Percentiles rank a stretch among this genome's conserved stretches.
Conservation (phyloP, 2,797 vertebrate genomes). For the Hydrolagus colliei region DNA sequence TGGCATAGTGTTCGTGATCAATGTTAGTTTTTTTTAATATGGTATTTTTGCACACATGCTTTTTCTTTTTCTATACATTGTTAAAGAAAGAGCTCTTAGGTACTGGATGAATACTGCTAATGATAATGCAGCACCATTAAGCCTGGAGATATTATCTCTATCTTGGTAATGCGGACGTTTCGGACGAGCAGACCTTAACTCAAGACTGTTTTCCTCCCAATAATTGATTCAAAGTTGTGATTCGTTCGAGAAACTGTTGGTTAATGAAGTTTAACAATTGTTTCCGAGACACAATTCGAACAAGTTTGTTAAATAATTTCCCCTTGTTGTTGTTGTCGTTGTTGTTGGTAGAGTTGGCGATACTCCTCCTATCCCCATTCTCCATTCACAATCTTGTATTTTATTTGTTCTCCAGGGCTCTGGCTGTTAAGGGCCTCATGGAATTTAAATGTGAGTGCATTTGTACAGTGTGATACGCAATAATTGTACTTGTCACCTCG, state of each 20-base stretch:
- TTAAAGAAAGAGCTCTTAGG: background rate
- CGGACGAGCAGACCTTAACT: background rate
- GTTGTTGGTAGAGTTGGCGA: too few relatives aligned
- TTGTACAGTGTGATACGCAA: background rate
- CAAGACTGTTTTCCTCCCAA: background rate
- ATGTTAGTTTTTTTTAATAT: too few relatives aligned
- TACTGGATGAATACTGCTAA: background rate
- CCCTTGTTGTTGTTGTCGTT: too few relatives aligned
- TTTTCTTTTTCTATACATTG: too few relatives aligned
- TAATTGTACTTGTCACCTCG: slow-evolving; percentile 20
- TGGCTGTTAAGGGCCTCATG: background rate
- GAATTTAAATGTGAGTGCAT: slow-evolving; percentile 5
- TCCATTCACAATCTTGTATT: background rate
- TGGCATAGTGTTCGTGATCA: too few relatives aligned
- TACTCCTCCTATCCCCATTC: background rate
- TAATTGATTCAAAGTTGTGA: background rate
- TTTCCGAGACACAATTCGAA: background rate
- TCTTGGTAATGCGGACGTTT: too few relatives aligned
- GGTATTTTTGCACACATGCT: too few relatives aligned
- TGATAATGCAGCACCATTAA: background rate
- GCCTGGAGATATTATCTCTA: too few relatives aligned
- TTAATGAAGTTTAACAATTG: background rate
- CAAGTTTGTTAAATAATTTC: background rate
- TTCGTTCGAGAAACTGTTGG: background rate
- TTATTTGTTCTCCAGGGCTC: background rate